Evolutionary conservation across 2,888 invertebrate genomes (phyloP), one percentile per base, ranked within the genome.

Genomic region (Thera obeliscata): DNA sequence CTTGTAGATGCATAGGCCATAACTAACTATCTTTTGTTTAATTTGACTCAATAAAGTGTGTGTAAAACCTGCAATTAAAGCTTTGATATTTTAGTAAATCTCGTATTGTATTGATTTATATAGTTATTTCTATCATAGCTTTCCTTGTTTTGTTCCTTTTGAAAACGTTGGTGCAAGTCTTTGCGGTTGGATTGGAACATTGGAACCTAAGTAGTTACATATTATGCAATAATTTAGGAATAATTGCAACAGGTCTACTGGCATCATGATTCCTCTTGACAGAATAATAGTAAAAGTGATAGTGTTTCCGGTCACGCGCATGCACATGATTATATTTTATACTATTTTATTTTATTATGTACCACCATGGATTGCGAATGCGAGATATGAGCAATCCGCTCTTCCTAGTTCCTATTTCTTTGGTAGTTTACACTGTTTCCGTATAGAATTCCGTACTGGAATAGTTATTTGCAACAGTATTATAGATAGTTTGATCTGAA

Each of bases 281-380:
- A 74, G 72, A 78, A 81, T 78, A 75, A 79, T 82, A 80, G 84
- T 84, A 87, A 87, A 88, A 88, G 89, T 87, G 82, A 84, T 82
- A 83, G 81, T 69, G 74, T 69, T 76, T 78, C 80, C 71, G 69
- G 69, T 71, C 61, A 59, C 69, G 60, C 64, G 59, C 55, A 48
- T 55, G 35, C 2, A 6, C 52, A 46, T 46, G 7, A 5, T 41
- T 50, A 52, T 8, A 33, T 52, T 52, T 52, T 33, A 46, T 46
- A 46, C 9, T 33, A 4, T 49, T 4, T 49, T 22, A 22, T 22
- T 49, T 3, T 55, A 5, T 4, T 55, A 9, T 35, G n/a, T n/a
- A 55, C 38, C n/a, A 9, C 38, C 38, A 56, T 56, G 41, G 41
- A 6, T 36, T 55, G 36, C 5, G 7, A 55, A 55, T 9, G 3